These are phyloP conservation scores for Pterocles gutturalis DNA, from an alignment of 2,113 vertebrate species.

Conservation along the genomic window DNA sequence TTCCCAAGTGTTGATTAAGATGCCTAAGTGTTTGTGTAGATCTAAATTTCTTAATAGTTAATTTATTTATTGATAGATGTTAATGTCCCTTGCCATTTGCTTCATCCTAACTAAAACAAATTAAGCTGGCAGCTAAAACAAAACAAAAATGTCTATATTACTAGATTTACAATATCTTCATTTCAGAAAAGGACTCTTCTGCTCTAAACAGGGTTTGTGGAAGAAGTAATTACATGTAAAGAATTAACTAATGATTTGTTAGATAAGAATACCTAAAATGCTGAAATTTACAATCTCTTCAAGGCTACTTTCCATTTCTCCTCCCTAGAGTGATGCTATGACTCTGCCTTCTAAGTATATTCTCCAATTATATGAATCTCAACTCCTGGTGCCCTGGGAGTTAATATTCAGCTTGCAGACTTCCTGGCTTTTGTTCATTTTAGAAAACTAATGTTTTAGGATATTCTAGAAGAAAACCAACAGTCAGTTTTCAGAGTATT, in stretches of 20 bases:
- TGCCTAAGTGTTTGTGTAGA: background rate
- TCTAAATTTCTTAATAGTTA: background rate
- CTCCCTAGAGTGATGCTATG: constrained; percentile 21
- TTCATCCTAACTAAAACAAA: background rate
- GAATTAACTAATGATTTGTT: background rate
- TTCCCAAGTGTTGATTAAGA: background rate
- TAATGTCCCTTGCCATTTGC: background rate
- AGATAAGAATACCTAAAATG: constrained; percentile 4
- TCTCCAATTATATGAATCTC: constrained; percentile 14
- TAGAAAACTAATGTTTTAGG: background rate
- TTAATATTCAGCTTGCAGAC: background rate
- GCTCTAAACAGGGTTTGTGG: background rate
- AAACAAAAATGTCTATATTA: background rate
- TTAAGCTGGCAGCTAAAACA: background rate
- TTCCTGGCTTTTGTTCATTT: background rate
- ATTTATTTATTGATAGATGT: constrained; percentile 17
- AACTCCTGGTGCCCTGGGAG: background rate
- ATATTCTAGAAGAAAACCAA: background rate
- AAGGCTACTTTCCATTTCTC: background rate
- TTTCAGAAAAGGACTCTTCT: background rate
- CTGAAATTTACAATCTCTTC: constrained; percentile 34
- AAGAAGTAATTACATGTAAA: background rate
- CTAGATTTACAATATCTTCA: background rate
- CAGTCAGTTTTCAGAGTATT: background rate
- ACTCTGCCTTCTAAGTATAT: constrained; percentile 9